phyloP scores from a whole-genome alignment of 2,113 vertebrate genomes.

The Oriolus oriolus region DNA sequence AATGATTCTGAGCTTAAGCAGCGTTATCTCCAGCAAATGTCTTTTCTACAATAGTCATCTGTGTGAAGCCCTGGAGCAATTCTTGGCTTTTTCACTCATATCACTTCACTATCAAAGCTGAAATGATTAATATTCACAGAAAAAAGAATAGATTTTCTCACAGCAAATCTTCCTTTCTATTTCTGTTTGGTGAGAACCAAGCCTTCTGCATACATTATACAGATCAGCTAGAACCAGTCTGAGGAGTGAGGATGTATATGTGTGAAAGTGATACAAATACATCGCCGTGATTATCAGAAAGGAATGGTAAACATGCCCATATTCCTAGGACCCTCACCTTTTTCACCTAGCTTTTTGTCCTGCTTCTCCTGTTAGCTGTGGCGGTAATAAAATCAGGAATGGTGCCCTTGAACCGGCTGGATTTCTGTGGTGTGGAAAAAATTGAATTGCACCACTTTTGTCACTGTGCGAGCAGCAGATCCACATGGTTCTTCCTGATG shows the following conservation, averaged over 20 bases:
- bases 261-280: background rate
- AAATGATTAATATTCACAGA: conserved; percentile 64
- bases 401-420: background rate
- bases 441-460: background rate
- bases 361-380: background rate
- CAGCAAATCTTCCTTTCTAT: conserved; percentile 44
- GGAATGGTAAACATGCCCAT: background rate
- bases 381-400: background rate
- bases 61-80: conserved; percentile 54
- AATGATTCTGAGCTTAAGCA: conserved; percentile 54
- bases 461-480: background rate
- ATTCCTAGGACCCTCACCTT: background rate
- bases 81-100: conserved; percentile 46
- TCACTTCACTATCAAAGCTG: conserved; percentile 57
- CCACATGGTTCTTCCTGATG: background rate
- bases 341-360: background rate
- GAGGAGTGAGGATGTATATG: background rate
- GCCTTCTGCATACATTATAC: conserved; percentile 39
- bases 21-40: conserved; percentile 51
- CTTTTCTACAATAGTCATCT: conserved; percentile 55
- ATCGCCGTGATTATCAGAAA: background rate
- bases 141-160: conserved; percentile 31
- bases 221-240: conserved; percentile 24
- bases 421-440: background rate
- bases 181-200: conserved; percentile 40